Base-by-base conservation (phyloP, 1,140 invertebrate species). In the Aphelenchoides besseyi region DNA sequence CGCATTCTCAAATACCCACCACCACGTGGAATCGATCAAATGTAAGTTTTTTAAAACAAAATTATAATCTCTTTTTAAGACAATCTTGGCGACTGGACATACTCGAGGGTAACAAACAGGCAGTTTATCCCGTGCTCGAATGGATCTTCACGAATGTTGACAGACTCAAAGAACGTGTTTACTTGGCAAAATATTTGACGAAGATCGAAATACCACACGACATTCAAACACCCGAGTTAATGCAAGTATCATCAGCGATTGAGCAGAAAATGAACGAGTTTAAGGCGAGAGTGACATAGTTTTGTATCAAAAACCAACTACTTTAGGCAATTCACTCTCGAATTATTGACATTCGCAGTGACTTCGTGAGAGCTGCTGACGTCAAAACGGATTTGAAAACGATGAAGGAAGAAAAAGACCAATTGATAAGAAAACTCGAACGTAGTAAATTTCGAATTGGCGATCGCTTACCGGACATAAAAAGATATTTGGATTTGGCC, bases 121-220 rank as follows among this genome's bases (percentile, higher is more conserved):
- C 70, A 0, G 69, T 80, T 37, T 72, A 79, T 52, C 73, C 78
- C 1, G 66, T 80, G 3, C 54, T 80, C 1, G 74, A 82, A 57
- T 80, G 80, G 80, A 77, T 80, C 3, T 79, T 82, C 48, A 37
- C 63, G 2, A 80, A 82, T 62, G 73, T 80, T 8, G 77, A 79
- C 48, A 41, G 68, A 26, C 36, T 80, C 5, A 79, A 82, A 35
- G 77, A 80, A 57, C 52, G 78, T 5, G 52, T 81, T 28, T 78
- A 78, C 54, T 55, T 79, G 52, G 77, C 76, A 26, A 79, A 66
- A 28, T 83, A 73, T 67, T 48, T 80, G 36, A 82, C 75, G 9
- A 67, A 69, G 33, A 66, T 80, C 28, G 78, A 80, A 23, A 66
- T 80, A 23, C 78, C 80, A 61, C 35, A 53, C n/a, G 78, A 80